Evolutionary conservation across 2,797 vertebrate genomes (phyloP).

Genomic region (Urophycis tenuis): DNA sequence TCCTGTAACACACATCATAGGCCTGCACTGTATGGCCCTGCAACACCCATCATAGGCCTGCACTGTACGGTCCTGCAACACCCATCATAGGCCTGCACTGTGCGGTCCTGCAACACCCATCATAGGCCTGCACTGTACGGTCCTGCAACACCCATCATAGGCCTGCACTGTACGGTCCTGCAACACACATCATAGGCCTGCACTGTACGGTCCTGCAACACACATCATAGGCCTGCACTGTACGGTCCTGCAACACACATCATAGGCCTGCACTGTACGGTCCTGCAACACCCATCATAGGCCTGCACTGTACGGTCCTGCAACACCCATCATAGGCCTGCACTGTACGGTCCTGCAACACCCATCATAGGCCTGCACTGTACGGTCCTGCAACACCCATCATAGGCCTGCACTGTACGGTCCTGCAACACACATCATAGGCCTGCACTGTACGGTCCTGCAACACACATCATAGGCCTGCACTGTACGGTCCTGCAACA

Average conservation of each 20-base stretch:
- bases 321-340: conserved; percentile 16
- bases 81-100: conserved; percentile 21
- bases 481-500: neutral
- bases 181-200: conserved; percentile 16
- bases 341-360: neutral
- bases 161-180: conserved; percentile 17
- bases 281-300: conserved; percentile 5
- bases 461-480: conserved; percentile 16
- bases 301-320: conserved; percentile 17
- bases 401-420: conserved; percentile 20
- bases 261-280: conserved; percentile 20
- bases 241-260: neutral
- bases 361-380: conserved; percentile 21
- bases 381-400: neutral
- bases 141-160: conserved; percentile 5
- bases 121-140: conserved; percentile 20
- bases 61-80: neutral
- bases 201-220: neutral
- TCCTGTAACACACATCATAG: conserved; percentile 6
- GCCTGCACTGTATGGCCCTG: conserved; percentile 23
- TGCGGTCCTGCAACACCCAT: neutral
- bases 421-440: conserved; percentile 5
- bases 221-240: conserved; percentile 22
- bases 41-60: conserved; percentile 16
- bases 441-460: conserved; percentile 17